phyloP scores from a whole-genome alignment of 2,888 invertebrate genomes.

The Cheilosia urbana region DNA sequence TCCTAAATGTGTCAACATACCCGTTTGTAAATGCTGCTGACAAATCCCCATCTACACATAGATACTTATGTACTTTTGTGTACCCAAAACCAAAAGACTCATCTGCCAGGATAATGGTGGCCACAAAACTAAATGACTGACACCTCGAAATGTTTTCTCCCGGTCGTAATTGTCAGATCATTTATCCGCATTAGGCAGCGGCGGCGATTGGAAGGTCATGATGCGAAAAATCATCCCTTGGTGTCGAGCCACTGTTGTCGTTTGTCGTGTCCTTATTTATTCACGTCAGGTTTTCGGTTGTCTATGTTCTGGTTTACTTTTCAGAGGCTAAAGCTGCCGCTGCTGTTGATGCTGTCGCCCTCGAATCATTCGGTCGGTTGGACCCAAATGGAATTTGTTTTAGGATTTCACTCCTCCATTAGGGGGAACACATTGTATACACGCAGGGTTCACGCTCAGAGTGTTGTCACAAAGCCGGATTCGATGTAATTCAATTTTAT shows the following conservation, averaged over 20 bases:
- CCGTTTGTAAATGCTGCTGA: constrained; percentile 33
- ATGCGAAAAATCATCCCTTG: constrained; percentile 73
- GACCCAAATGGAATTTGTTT: constrained; percentile 66
- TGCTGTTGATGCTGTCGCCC: constrained; percentile 41
- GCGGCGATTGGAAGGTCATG: constrained; percentile 70
- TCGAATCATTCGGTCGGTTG: constrained; percentile 70
- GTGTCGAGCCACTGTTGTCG: constrained; percentile 6
- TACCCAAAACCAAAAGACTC: constrained; percentile 55
- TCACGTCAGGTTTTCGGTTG: constrained; percentile 69
- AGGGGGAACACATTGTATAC: constrained; percentile 23
- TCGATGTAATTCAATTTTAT: constrained; percentile 71
- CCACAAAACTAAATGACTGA: constrained; percentile 73
- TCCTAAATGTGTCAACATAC: constrained; percentile 74
- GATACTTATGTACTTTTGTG: constrained; percentile 14
- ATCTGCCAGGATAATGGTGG: constrained; percentile 73
- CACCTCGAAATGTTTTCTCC: constrained; percentile 67
- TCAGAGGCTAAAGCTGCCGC: constrained; percentile 3
- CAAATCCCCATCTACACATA: neutral
- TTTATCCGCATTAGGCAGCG: constrained; percentile 81
- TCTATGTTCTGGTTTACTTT: constrained; percentile 48
- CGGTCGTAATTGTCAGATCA: constrained; percentile 82
- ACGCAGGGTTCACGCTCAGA: constrained; percentile 11
- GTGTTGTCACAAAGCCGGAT: constrained; percentile 69
- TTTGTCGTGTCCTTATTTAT: constrained; percentile 64
- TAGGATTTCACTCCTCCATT: constrained; percentile 28